Evolutionary conservation across 2,797 vertebrate genomes (phyloP).

Genomic region (Salarias fasciatus): DNA sequence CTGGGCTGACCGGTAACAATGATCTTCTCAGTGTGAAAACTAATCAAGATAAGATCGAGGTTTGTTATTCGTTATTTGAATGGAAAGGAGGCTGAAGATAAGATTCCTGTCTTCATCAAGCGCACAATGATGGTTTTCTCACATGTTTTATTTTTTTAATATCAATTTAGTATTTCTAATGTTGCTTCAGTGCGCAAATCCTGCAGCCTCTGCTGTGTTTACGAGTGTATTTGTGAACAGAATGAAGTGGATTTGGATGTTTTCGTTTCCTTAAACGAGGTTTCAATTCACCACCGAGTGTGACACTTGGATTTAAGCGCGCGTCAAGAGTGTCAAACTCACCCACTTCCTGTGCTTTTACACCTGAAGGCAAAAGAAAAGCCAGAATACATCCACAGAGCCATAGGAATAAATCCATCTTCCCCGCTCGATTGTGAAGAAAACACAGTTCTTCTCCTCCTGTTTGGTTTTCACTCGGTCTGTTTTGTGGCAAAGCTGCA

Average conservation of each 20-base stretch:
- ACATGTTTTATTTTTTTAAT: too few relatives aligned
- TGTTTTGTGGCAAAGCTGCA: constrained; percentile 6
- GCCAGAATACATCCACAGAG: constrained; percentile 75
- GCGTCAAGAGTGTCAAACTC: constrained; percentile 58
- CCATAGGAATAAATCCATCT: constrained; percentile 76
- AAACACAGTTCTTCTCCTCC: constrained; percentile 23
- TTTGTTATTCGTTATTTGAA: too few relatives aligned
- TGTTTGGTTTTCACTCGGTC: constrained; percentile 6
- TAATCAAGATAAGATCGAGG: too few relatives aligned
- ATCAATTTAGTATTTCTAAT: too few relatives aligned
- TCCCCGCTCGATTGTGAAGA: constrained; percentile 16
- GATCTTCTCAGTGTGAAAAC: too few relatives aligned
- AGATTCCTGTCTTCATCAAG: too few relatives aligned
- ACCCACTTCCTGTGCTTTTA: constrained; percentile 70
- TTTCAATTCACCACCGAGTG: constrained; percentile 21
- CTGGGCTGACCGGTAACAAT: too few relatives aligned
- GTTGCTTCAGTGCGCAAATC: too few relatives aligned
- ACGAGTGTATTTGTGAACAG: background rate
- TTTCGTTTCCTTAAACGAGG: too few relatives aligned
- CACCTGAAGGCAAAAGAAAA: constrained; percentile 50
- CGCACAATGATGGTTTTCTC: too few relatives aligned
- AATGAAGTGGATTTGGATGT: background rate
- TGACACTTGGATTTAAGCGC: constrained; percentile 26
- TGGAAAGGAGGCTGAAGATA: too few relatives aligned
- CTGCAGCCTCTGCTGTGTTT: background rate